Base-by-base conservation (phyloP, 2,113 vertebrate genomes). In the Nothobranchius kuhntae region DNA sequence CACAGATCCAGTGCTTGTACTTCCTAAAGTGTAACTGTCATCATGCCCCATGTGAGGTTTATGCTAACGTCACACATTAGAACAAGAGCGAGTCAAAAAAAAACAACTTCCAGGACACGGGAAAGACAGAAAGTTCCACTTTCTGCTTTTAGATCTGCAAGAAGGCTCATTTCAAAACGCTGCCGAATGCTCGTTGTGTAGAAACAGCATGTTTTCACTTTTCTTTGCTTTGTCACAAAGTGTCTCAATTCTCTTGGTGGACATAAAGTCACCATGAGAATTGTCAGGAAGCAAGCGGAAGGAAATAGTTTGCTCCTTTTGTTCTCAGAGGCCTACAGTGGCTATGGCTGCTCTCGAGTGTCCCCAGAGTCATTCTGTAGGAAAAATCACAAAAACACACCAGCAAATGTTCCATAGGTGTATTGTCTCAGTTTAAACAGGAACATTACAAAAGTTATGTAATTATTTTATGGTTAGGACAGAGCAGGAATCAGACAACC, bases 121-220 rank as follows among this genome's bases (percentile, higher is more conserved):
- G 57, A 65, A 53, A 47, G 46, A 62, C 53, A 72, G 48, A 73
- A 76, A 70, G 54, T 59, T 81, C 52, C 63, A 70, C 68, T 65
- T 57, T 56, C 51, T 82, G 71, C 68, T 54, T 60, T 65, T 11
- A 42, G 75, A 67, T 54, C 62, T 64, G 38, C 21, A 40, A 35
- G 30, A 62, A 67, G 15, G 54, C 35, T 74, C 48, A 1, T 75
- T 59, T 38, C 63, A 76, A 76, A 85, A 84, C 61, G 75, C 60
- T 66, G 45, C 53, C 44, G 55, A 47, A 42, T 65, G 65, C 54
- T 81, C 62, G 54, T 77, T 53, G 53, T 73, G 68, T 65, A 47
- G 57, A 68, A n/a, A 24, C 62, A 65, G 71, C 65, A 57, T 64
- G 12, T 76, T 69, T 77, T 67, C 50, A 17, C 36, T 66, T 63